Evolutionary conservation across 37 sponge, comb jelly and placozoan genomes (phyloP), one percentile per base, ranked within the genome.

Genomic region (Aphrocallistes beatrix): DNA sequence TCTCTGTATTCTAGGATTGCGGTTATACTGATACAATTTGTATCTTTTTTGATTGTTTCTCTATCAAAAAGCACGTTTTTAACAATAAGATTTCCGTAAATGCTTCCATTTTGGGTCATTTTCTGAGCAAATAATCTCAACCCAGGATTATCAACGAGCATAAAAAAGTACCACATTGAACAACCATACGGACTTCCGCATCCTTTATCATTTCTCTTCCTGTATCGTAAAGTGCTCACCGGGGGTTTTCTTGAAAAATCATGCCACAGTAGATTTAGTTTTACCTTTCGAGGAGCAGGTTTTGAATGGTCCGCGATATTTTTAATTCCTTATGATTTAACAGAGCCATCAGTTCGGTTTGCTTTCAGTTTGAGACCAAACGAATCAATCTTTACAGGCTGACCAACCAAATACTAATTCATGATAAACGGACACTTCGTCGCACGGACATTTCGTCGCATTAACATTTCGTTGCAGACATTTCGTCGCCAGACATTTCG

Each of bases 321-420:
- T 60, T 60, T 60, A 28, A 13, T 42, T 60, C 34, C 75, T 8
- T 60, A 60, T 60, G n/a, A 32, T 60, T 60, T 60, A 60, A 13
- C 8, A 19, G 75, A 60, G 75, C 75, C 75, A 60, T 21, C 75
- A 28, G 10, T 30, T 60, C n/a, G 75, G 10, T 60, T 60, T 60
- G 75, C 75, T 21, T 60, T 60, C 28, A 60, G 34, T 60, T 21
- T 60, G n/a, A 60, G 75, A 60, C 75, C n/a, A 60, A 60, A 60
- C 25, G 1, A 60, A 60, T 19, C 75, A 60, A 28, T 60, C 75
- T 60, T 60, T 28, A 60, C 75, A 60, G 75, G 75, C 75, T 19
- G 75, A 60, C 75, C 75, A 60, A 60, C 75, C 75, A 30, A 60
- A 60, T 60, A 28, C 75, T 60, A 60, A 60, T 60, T 60, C 75